Conservation (phyloP, 2,888 invertebrate species). For the Aspidiotus rigidus region DNA sequence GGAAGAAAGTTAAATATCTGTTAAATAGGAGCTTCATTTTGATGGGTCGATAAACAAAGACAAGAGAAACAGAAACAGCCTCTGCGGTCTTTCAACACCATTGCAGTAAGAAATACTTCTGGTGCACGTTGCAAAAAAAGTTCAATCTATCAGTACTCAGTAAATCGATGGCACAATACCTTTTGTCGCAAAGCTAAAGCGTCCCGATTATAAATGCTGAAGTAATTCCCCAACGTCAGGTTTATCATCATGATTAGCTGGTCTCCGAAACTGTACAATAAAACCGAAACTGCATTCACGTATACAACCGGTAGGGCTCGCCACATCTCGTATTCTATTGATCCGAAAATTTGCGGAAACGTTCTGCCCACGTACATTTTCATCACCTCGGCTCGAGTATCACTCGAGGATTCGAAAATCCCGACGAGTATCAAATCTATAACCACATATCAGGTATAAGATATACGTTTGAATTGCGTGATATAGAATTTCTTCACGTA, state of each 20-base stretch:
- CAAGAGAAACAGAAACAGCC: too few species aligned
- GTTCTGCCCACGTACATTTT: conserved; percentile 29
- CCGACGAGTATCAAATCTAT: too few species aligned
- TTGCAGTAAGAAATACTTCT: too few species aligned
- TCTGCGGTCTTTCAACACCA: too few species aligned
- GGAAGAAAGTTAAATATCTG: too few species aligned
- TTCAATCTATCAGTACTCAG: not conserved
- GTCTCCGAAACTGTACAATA: conserved; percentile 35
- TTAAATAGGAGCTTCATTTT: too few species aligned
- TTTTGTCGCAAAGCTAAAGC: conserved; percentile 19
- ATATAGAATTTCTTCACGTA: too few species aligned
- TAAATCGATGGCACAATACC: conserved; percentile 6
- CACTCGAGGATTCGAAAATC: conserved; percentile 32
- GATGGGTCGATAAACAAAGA: too few species aligned
- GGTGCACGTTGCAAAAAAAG: too few species aligned
- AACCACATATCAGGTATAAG: too few species aligned
- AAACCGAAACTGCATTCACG: conserved; percentile 34
- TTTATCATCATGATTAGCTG: conserved; percentile 36
- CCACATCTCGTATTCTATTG: conserved; percentile 31
- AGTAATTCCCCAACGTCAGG: conserved; percentile 35
- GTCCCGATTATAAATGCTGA: conserved; percentile 32
- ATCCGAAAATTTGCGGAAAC: conserved; percentile 36
- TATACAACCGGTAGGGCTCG: conserved; percentile 32
- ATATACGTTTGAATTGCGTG: too few species aligned
- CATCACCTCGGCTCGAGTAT: conserved; percentile 30